These are phyloP conservation scores for Haliclystus octoradiatus DNA, from an alignment of 30 jellyfish, hydroid and myxozoan genomes.

Conservation along the genomic window DNA sequence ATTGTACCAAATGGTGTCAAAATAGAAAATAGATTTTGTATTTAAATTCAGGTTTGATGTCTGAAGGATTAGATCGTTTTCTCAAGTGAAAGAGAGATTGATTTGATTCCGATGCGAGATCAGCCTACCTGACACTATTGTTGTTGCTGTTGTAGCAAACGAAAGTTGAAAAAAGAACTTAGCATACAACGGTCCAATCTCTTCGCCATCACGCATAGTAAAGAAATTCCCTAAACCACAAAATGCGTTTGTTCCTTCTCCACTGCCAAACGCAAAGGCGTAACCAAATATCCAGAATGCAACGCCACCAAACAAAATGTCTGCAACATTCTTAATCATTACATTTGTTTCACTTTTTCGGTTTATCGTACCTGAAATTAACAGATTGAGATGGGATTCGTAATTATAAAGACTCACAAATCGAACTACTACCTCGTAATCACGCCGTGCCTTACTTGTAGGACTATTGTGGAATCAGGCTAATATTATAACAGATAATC, in stretches of 20 bases:
- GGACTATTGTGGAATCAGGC: no score
- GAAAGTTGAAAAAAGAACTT: slow-evolving; percentile 37
- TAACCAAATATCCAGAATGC: slow-evolving; percentile 31
- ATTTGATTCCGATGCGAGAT: no score
- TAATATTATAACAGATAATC: no score
- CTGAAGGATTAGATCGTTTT: no score
- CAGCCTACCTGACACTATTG: slow-evolving; percentile 32
- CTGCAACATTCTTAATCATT: slow-evolving; percentile 24
- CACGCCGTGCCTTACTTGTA: no score
- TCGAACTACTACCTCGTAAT: no score
- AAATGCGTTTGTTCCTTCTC: background rate
- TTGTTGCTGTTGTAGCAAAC: slow-evolving; percentile 39
- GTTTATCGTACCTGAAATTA: slow-evolving; percentile 31
- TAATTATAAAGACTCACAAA: no score
- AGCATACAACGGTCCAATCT: slow-evolving; percentile 8
- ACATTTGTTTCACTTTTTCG: slow-evolving; percentile 36
- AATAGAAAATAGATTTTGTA: no score
- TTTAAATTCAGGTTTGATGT: no score
- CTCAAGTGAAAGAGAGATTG: no score
- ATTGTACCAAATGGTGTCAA: no score
- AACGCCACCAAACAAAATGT: slow-evolving; percentile 28
- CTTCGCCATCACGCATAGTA: background rate
- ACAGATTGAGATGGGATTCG: no score
- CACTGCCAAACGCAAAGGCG: slow-evolving; percentile 22
- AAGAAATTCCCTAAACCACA: slow-evolving; percentile 18